Conservation (phyloP, 2,113 vertebrate genomes). For the Hepsetus odoe region DNA sequence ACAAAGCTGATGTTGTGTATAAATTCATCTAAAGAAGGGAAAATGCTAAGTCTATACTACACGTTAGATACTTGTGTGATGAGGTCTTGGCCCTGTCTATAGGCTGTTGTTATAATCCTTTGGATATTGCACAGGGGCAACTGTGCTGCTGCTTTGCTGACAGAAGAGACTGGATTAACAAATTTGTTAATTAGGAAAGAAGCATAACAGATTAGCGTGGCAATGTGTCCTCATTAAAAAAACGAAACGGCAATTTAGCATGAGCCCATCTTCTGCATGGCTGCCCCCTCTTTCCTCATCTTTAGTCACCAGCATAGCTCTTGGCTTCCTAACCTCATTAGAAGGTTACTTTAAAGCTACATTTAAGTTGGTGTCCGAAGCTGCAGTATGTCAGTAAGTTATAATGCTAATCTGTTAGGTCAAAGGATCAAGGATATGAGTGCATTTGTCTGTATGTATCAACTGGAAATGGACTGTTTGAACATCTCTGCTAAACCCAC, state of each 20-base stretch:
- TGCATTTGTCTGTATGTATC: not conserved
- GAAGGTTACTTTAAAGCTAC: not conserved
- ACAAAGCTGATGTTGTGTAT: no score
- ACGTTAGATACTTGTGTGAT: not conserved
- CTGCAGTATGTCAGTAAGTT: not conserved
- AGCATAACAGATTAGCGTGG: conserved; percentile 65
- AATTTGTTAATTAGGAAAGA: conserved; percentile 66
- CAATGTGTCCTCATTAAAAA: conserved; percentile 62
- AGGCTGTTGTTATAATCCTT: conserved; percentile 11
- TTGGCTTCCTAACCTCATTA: conserved; percentile 23
- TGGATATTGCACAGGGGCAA: conserved; percentile 15
- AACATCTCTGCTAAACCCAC: not conserved
- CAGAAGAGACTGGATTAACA: conserved; percentile 67
- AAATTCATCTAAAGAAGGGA: no score
- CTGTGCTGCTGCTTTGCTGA: conserved; percentile 44
- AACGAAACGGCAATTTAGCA: conserved; percentile 63
- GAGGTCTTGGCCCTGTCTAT: not conserved
- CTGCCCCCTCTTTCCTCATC: not conserved
- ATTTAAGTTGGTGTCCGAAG: not conserved
- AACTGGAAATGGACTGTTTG: not conserved
- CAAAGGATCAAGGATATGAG: not conserved
- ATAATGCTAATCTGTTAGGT: not conserved
- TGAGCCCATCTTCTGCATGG: conserved; percentile 26
- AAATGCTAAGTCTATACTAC: no score
- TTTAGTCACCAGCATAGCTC: not conserved